These are phyloP conservation scores for Crotalus adamanteus DNA, from an alignment of 2,797 vertebrate genomes.

Conservation along the genomic window DNA sequence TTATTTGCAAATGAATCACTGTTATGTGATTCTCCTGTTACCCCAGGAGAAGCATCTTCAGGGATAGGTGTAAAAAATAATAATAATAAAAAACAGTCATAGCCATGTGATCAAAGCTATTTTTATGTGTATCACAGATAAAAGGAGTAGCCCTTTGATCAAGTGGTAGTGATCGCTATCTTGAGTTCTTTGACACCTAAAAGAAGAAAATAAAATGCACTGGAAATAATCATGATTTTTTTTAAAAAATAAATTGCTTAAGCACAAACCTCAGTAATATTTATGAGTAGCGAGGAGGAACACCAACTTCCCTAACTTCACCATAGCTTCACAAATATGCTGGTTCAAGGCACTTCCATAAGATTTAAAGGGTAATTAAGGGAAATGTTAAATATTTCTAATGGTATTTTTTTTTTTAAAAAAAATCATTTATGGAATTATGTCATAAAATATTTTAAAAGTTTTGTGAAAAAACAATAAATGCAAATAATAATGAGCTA, in stretches of 20 bases:
- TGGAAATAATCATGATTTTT: background rate
- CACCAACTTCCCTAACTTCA: background rate
- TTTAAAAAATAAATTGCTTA: background rate
- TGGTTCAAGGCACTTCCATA: conserved; percentile 18
- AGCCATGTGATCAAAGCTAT: background rate
- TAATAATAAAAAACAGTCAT: background rate
- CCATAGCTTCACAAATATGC: background rate
- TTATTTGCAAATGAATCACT: background rate
- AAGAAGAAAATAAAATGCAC: background rate
- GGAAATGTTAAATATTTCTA: conserved; percentile 7
- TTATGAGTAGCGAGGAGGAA: background rate
- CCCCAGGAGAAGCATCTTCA: background rate
- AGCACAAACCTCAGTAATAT: background rate
- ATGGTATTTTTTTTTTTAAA: conserved; percentile 32
- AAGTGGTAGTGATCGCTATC: too few species aligned
- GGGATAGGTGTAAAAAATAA: background rate
- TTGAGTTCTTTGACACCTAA: background rate
- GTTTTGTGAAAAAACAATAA: conserved; percentile 27
- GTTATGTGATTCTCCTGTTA: background rate
- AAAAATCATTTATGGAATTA: conserved; percentile 15
- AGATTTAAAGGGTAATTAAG: conserved; percentile 10
- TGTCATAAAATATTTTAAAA: conserved; percentile 17
- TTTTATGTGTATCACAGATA: background rate
- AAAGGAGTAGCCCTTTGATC: too few species aligned
- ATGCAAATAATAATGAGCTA: conserved; percentile 36